Conservation (phyloP, 2,113 vertebrate species). For the Xyliphius kryptos region DNA sequence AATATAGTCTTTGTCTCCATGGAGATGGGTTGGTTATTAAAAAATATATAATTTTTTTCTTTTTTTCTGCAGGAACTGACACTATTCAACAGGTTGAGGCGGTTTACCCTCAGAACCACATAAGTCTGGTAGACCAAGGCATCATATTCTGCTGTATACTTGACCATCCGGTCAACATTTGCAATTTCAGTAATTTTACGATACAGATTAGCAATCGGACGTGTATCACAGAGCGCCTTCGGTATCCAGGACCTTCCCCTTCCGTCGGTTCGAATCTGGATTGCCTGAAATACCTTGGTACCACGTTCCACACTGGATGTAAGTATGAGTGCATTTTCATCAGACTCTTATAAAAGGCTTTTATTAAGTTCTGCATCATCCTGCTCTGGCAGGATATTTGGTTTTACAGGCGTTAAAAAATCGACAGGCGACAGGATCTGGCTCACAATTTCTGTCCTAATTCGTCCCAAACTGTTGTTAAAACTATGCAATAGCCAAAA, state of each 20-base stretch:
- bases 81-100: rapidly evolving
- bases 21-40: too few relatives aligned
- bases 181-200: background rate
- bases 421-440: too few relatives aligned
- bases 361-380: too few relatives aligned
- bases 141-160: slow-evolving; percentile 56
- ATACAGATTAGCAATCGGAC: slow-evolving; percentile 27
- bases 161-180: rapidly evolving
- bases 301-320: slow-evolving; percentile 24
- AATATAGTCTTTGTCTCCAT: too few relatives aligned
- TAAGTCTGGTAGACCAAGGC: slow-evolving; percentile 33
- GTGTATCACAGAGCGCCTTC: background rate
- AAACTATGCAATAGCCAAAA: background rate
- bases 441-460: background rate
- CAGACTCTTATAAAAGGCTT: too few relatives aligned
- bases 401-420: too few relatives aligned
- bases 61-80: slow-evolving; percentile 48
- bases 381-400: too few relatives aligned
- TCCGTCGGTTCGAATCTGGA: rapidly evolving
- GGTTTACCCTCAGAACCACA: slow-evolving; percentile 45
- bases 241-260: rapidly evolving
- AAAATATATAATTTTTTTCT: background rate
- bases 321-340: slow-evolving; percentile 16
- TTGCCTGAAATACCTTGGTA: background rate
- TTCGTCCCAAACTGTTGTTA: background rate